Conservation (phyloP, 2,797 vertebrate species). For the Crypturellus tataupa region DNA sequence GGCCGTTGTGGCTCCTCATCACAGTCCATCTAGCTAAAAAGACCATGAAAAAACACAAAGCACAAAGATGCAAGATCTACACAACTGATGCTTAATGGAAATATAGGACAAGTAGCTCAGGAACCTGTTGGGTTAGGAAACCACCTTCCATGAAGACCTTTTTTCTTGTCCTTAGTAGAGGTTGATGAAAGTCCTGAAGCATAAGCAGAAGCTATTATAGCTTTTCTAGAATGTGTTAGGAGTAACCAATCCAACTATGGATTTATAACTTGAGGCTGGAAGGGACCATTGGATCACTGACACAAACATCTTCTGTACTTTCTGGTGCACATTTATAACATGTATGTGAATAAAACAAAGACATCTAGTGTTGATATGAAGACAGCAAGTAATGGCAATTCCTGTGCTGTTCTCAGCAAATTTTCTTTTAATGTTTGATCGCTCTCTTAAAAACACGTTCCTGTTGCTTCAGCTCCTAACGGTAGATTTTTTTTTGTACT, state of each 20-base stretch:
- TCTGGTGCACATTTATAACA: neutral
- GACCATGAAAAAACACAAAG: neutral
- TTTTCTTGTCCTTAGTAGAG: neutral
- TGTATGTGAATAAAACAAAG: neutral
- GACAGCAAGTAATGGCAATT: neutral
- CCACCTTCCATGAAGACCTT: neutral
- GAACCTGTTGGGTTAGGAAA: neutral
- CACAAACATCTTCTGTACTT: neutral
- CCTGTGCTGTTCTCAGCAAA: constrained; percentile 5
- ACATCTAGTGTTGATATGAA: neutral
- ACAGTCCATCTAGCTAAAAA: neutral
- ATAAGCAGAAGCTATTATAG: neutral
- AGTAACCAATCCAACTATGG: neutral
- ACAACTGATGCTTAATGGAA: neutral
- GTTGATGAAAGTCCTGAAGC: neutral
- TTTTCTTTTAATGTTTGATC: constrained; percentile 2
- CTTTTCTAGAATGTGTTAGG: neutral
- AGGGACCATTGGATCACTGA: neutral
- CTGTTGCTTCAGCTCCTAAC: constrained; percentile 51
- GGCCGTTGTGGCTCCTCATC: neutral
- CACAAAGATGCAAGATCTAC: neutral
- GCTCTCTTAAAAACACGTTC: constrained; percentile 8
- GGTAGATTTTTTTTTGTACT: neutral
- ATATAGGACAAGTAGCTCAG: neutral
- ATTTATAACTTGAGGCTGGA: neutral